phyloP scores from a whole-genome alignment of 2,888 invertebrate species.

The Pasiphila rectangulata region DNA sequence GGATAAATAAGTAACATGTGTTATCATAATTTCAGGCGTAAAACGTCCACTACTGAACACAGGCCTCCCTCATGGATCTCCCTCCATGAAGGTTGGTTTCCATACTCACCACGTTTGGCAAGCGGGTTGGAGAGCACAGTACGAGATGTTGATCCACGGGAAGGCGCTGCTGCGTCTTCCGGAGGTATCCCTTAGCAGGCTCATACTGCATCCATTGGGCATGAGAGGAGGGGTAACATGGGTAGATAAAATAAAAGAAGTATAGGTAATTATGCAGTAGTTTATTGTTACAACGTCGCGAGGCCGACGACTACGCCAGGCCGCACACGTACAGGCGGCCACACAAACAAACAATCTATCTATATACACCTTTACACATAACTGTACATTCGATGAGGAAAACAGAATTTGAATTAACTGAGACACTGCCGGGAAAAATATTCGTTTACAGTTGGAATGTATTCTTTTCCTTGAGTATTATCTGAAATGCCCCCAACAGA shows the following conservation, averaged over 20 bases:
- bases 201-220: no score
- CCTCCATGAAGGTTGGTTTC: no score
- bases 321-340: conserved; percentile 39
- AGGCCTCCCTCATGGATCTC: no score
- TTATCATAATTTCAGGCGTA: no score
- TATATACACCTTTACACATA: conserved; percentile 20
- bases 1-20: no score
- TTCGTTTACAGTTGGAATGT: conserved; percentile 21
- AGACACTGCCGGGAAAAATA: conserved; percentile 3
- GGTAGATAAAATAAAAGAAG: conserved; percentile 35
- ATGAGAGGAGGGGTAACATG: no score
- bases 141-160: no score
- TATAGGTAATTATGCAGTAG: conserved; percentile 75
- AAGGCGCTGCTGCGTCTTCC: no score
- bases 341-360: conserved; percentile 33
- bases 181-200: no score
- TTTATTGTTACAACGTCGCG: conserved; percentile 73
- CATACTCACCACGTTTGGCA: no score
- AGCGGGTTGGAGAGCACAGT: no score
- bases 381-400: conserved; percentile 18
- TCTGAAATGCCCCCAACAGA: conserved; percentile 13
- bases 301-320: conserved; percentile 49
- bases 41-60: no score
- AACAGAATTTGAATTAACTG: conserved; percentile 8
- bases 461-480: conserved; percentile 13